phyloP scores from a whole-genome alignment of 2,888 invertebrate genomes.

The Nysson spinosus region DNA sequence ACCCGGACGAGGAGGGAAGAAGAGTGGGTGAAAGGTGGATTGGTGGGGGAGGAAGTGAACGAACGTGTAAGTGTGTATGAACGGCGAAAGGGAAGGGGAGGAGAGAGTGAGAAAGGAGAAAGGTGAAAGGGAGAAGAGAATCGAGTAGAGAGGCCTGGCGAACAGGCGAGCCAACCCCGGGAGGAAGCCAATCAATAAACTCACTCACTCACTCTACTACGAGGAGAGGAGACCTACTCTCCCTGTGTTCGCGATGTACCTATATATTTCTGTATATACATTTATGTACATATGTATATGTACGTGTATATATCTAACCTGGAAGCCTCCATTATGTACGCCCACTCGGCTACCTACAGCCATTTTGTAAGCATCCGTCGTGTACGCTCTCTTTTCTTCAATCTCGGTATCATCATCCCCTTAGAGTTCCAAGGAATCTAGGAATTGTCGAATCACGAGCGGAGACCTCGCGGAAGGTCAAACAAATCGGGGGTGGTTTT shows the following conservation, averaged over 20 bases:
- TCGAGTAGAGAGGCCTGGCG: slow-evolving; percentile 57
- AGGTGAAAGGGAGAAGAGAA: slow-evolving; percentile 19
- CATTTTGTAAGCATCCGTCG: slow-evolving; percentile 75
- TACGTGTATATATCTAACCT: slow-evolving; percentile 61
- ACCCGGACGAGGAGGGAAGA: slow-evolving; percentile 40
- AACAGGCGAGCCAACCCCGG: slow-evolving; percentile 66
- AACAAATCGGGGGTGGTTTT: slow-evolving; percentile 7
- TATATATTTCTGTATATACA: slow-evolving; percentile 28
- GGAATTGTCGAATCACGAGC: slow-evolving; percentile 19
- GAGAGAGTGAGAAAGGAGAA: slow-evolving; percentile 4
- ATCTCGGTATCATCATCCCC: slow-evolving; percentile 47
- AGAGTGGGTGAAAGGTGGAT: slow-evolving; percentile 33
- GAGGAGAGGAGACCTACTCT: slow-evolving; percentile 65
- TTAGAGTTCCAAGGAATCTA: slow-evolving; percentile 22
- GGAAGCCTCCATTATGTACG: slow-evolving; percentile 76
- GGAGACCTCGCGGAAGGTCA: slow-evolving; percentile 24
- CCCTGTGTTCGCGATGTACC: slow-evolving; percentile 59
- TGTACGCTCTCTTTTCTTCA: slow-evolving; percentile 56
- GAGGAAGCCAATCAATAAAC: slow-evolving; percentile 77
- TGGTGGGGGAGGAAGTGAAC: slow-evolving; percentile 22
- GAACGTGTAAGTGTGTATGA: slow-evolving; percentile 16
- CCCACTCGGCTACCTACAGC: slow-evolving; percentile 76
- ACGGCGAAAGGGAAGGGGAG: not conserved
- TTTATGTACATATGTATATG: slow-evolving; percentile 17
- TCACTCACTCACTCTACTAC: slow-evolving; percentile 68